phyloP scores from a whole-genome alignment of 2,113 vertebrate species.

The Catharus minimus region DNA sequence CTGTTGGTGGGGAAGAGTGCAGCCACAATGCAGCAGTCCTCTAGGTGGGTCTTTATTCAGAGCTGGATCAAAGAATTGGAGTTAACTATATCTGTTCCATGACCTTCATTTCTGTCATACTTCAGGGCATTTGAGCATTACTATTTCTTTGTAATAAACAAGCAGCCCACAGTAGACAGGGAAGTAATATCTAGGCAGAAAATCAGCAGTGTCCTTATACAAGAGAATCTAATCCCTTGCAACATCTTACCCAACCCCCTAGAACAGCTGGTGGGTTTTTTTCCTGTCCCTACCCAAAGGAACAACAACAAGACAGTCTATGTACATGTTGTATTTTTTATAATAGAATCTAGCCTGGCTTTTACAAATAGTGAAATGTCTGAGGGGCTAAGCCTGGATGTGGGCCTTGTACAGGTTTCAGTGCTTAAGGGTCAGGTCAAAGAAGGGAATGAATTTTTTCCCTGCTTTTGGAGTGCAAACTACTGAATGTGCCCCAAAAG shows the following conservation, averaged over 20 bases:
- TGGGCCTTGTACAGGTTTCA: neutral
- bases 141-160: neutral
- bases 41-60: neutral
- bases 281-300: neutral
- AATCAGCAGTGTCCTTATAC: neutral
- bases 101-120: neutral
- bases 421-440: neutral
- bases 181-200: neutral
- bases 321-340: neutral
- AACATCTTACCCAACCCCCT: neutral
- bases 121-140: neutral
- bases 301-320: neutral
- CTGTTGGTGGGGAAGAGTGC: neutral
- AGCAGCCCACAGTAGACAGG: neutral
- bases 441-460: neutral
- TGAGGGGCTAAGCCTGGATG: neutral
- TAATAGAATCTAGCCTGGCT: neutral
- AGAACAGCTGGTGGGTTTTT: neutral
- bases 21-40: neutral
- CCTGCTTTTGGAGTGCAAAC: neutral
- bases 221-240: neutral
- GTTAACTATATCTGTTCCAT: neutral
- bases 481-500: neutral
- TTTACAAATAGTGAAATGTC: neutral
- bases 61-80: neutral